Percentiles rank a stretch among this genome's conserved stretches.
Evolutionary conservation across 2,113 vertebrate genomes (phyloP).

Genomic region (Forbesichthys papilliferus): DNA sequence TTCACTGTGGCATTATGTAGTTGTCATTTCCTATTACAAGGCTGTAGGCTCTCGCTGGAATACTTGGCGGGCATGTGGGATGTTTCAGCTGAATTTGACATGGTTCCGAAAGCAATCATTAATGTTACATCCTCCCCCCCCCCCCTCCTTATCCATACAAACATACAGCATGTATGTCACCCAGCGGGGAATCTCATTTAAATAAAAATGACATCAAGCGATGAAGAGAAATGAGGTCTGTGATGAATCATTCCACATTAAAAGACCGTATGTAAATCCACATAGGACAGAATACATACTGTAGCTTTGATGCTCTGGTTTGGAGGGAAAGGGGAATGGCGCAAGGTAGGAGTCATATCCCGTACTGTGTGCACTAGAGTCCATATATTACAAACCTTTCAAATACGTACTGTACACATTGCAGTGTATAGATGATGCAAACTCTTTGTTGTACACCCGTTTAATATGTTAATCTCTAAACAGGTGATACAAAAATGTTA

Average conservation of each 20-base stretch:
- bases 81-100: conserved; percentile 31
- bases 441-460: too few species aligned
- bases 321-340: too few species aligned
- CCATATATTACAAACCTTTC: too few species aligned
- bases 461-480: too few species aligned
- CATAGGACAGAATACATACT: neutral
- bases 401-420: too few species aligned
- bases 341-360: too few species aligned
- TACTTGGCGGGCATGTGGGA: conserved; percentile 41
- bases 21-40: conserved; percentile 35
- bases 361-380: too few species aligned
- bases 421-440: too few species aligned
- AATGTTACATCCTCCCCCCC: conserved; percentile 27
- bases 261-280: neutral
- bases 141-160: conserved; percentile 51
- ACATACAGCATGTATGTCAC: conserved; percentile 51
- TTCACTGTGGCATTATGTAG: conserved; percentile 11
- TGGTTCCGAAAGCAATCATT: conserved; percentile 45
- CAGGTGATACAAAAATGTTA: too few species aligned
- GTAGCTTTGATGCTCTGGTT: neutral
- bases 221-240: conserved; percentile 8
- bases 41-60: conserved; percentile 33
- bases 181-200: conserved; percentile 26
- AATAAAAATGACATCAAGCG: conserved; percentile 37
- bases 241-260: neutral